Conservation (phyloP, 1,140 invertebrate genomes). For the Conus betulinus region DNA sequence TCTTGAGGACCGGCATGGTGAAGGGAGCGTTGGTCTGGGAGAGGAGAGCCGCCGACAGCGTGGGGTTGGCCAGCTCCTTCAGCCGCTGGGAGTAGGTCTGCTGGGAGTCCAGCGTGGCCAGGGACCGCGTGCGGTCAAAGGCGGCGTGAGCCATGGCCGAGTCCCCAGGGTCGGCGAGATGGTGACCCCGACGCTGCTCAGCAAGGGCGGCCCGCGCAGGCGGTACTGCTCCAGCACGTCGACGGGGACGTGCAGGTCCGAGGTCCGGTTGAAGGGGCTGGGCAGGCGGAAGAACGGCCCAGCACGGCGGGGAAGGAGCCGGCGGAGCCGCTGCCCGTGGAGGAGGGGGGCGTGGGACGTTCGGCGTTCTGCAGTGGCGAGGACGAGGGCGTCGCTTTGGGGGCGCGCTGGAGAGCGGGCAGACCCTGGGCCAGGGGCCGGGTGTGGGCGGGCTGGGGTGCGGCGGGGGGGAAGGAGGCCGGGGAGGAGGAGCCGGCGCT, state of each 20-base stretch:
- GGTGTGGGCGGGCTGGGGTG: constrained; percentile 78
- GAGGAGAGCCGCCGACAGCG: constrained; percentile 82
- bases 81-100: constrained; percentile 97
- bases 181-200: constrained; percentile 42
- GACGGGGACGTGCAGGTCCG: constrained; percentile 52
- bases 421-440: constrained; percentile 57
- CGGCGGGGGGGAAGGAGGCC: constrained; percentile 55
- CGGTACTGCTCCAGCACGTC: constrained; percentile 48
- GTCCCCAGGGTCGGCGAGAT: constrained; percentile 59
- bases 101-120: constrained; percentile 24
- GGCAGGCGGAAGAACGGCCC: constrained; percentile 72
- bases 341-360: constrained; percentile 53
- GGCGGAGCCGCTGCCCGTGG: constrained; percentile 43
- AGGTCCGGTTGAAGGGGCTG: constrained; percentile 70
- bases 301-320: constrained; percentile 49
- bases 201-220: constrained; percentile 24
- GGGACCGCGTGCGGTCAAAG: constrained; percentile 37
- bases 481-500: constrained; percentile 35
- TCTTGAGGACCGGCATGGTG: constrained; percentile 17
- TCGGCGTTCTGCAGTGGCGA: constrained; percentile 31
- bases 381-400: constrained; percentile 35
- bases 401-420: not conserved
- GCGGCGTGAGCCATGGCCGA: constrained; percentile 63
- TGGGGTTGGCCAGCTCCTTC: constrained; percentile 91
- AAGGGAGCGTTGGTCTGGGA: constrained; percentile 16